phyloP scores from a whole-genome alignment of 2,888 invertebrate species.

The Hypomecis atomaria region DNA sequence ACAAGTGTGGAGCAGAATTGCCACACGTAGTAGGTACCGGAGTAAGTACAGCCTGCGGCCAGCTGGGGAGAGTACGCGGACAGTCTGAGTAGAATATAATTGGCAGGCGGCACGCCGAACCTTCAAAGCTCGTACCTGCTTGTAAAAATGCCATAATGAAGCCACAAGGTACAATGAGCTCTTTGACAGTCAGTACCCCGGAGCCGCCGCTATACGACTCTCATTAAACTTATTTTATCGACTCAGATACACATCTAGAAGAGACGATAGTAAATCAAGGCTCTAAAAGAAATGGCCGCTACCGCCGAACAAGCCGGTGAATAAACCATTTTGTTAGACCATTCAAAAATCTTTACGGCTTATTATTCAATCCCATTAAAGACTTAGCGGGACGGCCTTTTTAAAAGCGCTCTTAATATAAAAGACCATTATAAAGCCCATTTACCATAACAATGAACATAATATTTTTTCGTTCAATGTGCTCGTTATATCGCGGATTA shows the following conservation, averaged over 20 bases:
- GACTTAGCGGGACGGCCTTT: conserved; percentile 75
- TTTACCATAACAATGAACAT: conserved; percentile 78
- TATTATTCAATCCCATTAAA: conserved; percentile 81
- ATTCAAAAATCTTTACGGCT: conserved; percentile 80
- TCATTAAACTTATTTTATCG: conserved; percentile 83
- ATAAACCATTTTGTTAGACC: conserved; percentile 75
- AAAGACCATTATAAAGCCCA: conserved; percentile 75
- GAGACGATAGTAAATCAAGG: conserved; percentile 72
- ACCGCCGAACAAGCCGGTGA: conserved; percentile 67
- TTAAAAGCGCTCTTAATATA: conserved; percentile 73
- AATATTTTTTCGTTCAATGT: conserved; percentile 67
- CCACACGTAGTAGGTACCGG: conserved; percentile 21
- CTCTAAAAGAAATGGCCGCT: conserved; percentile 66
- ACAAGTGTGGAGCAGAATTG: conserved; percentile 1
- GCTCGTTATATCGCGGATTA: conserved; percentile 69
- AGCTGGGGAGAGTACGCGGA: conserved; percentile 52
- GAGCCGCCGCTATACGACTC: conserved; percentile 80
- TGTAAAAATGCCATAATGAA: conserved; percentile 84
- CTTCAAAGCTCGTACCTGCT: conserved; percentile 80
- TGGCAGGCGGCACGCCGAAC: conserved; percentile 76
- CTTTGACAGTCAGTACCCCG: conserved; percentile 83
- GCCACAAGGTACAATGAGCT: conserved; percentile 79
- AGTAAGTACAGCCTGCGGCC: conserved; percentile 48
- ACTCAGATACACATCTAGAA: conserved; percentile 73
- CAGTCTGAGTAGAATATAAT: conserved; percentile 81